phyloP scores from a whole-genome alignment of 2,888 invertebrate species.

The Eledona agricola region DNA sequence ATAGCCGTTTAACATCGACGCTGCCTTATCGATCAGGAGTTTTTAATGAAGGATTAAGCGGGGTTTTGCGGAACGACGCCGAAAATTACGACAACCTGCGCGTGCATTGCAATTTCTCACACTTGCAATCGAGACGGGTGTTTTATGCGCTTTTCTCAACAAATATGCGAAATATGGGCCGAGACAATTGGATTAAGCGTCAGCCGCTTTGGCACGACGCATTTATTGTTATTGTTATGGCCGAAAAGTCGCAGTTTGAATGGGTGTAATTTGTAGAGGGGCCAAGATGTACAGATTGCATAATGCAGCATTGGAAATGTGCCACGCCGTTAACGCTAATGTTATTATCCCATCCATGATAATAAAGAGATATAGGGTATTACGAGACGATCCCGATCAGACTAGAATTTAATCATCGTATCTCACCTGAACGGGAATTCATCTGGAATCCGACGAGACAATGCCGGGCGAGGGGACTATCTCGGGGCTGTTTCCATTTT shows the following conservation, averaged over 20 bases:
- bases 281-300: constrained; percentile 45
- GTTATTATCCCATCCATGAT: constrained; percentile 54
- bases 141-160: too few species aligned
- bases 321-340: constrained; percentile 51
- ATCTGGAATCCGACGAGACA: constrained; percentile 8
- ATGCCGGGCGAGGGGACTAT: constrained; percentile 20
- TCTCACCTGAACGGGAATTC: constrained; percentile 35
- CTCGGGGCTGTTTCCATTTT: constrained; percentile 41
- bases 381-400: constrained; percentile 50
- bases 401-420: constrained; percentile 54
- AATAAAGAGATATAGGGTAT: constrained; percentile 55
- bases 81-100: too few species aligned
- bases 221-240: constrained; percentile 58
- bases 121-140: too few species aligned
- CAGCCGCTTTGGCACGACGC: constrained; percentile 51
- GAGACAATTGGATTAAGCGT: constrained; percentile 58
- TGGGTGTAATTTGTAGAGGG: constrained; percentile 47
- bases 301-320: constrained; percentile 52
- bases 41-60: constrained; percentile 30
- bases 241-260: constrained; percentile 48
- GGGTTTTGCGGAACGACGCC: constrained; percentile 1
- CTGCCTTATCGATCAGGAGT: constrained; percentile 32
- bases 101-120: too few species aligned
- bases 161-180: too few species aligned
- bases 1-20: constrained; percentile 36